Base-by-base conservation (phyloP, 2,113 vertebrate genomes). In the Pygoscelis antarcticus region DNA sequence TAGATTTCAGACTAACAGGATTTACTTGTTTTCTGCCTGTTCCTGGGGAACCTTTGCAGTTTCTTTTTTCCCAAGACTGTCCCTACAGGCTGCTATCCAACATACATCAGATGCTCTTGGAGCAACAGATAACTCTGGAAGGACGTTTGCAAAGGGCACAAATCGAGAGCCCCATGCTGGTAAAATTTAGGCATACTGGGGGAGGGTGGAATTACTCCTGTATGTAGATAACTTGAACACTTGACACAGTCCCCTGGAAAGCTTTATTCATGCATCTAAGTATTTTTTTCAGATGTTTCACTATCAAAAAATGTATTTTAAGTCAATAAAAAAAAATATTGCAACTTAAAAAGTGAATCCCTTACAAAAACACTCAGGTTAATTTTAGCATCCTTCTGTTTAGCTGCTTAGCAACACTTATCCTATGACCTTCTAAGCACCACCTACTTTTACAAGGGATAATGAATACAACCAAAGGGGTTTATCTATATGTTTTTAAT, bases 331-430 rank as follows among this genome's bases (percentile, higher is more conserved):
- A 78, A 96, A 91, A 83, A 20, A 20, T 60, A 95, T 51, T 93
- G 76, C 52, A 86, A 95, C 74, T 93, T 89, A 96, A 97, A 97
- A 97, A 94, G 92, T 94, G 96, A 97, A 95, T 97, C 96, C 87
- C 92, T 97, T 97, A 97, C 94, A 97, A 95, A 98, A 96, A 96
- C 93, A 96, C 96, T 95, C 94, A 58, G 96, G 98, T 98, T 98
- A 98, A 98, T 98, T 98, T 98, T 98, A 98, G 98, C 98, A 98
- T 98, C 98, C 98, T 98, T 98, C 98, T 98, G 97, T 98, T 98
- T 98, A 98, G 98, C 98, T 98, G 98, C 98, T 98, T 98, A 98
- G 98, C 98, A 98, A 98, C 98, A 98, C 98, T 98, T 98, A 98
- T 98, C 98, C 98, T 98, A 98, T 98, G 98, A 98, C 98, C 98